Conservation (phyloP, 2,797 vertebrate genomes). For the Yasuhikotakia modesta region DNA sequence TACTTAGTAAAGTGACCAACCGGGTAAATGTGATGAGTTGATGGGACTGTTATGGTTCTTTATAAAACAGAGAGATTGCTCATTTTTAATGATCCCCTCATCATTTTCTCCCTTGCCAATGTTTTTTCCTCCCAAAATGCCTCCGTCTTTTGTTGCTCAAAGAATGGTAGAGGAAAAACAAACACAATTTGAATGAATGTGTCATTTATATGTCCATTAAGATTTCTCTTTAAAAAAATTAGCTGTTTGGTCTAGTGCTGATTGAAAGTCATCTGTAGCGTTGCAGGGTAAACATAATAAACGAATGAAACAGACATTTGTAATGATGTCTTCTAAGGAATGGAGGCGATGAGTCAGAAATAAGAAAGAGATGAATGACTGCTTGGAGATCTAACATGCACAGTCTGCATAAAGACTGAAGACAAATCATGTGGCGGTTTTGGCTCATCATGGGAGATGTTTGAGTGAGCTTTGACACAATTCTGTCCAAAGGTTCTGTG, state of each 20-base stretch:
- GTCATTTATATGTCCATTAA: constrained; percentile 65
- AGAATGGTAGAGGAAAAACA: constrained; percentile 52
- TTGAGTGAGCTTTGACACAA: constrained; percentile 46
- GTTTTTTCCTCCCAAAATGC: constrained; percentile 58
- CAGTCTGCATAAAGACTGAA: constrained; percentile 1
- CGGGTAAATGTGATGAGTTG: constrained; percentile 31
- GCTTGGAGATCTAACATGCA: constrained; percentile 48
- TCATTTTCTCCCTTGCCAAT: constrained; percentile 64
- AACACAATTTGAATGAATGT: constrained; percentile 57
- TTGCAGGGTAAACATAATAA: constrained; percentile 61
- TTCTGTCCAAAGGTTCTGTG: constrained; percentile 40
- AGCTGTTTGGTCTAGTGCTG: constrained; percentile 56
- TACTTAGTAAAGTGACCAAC: constrained; percentile 40
- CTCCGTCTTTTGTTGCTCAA: constrained; percentile 60
- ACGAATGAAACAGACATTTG: constrained; percentile 64
- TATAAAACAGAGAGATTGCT: constrained; percentile 56
- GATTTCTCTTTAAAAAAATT: constrained; percentile 54
- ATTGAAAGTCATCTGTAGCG: constrained; percentile 60
- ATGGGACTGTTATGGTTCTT: constrained; percentile 51
- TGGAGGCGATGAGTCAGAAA: constrained; percentile 60
- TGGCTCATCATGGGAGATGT: constrained; percentile 50
- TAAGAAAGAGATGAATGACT: constrained; percentile 71
- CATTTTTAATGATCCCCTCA: constrained; percentile 62
- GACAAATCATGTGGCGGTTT: constrained; percentile 65
- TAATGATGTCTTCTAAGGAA: constrained; percentile 62